Conservation (phyloP, 2,113 vertebrate species). For the Plecturocebus donacophilus region DNA sequence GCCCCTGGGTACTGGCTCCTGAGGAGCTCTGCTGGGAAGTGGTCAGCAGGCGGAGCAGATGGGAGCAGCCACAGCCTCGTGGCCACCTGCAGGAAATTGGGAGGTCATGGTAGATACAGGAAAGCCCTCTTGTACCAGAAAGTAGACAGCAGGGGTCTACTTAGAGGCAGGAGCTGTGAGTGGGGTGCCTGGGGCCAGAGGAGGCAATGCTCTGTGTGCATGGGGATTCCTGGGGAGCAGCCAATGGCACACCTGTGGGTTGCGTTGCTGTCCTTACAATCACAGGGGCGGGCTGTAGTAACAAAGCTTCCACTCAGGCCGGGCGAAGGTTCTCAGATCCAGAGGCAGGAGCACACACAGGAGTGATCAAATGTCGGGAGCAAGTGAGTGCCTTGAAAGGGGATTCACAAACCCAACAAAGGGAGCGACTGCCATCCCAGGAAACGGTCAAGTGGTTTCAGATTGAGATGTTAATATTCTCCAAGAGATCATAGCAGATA, state of each 20-base stretch:
- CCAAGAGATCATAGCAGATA: not conserved
- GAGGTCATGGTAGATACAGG: too few relatives aligned
- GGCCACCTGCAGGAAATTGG: not conserved
- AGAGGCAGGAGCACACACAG: not conserved
- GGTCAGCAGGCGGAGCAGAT: too few relatives aligned
- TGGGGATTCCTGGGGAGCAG: too few relatives aligned
- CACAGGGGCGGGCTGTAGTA: not conserved
- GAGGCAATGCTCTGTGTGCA: not conserved
- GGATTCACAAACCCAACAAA: not conserved
- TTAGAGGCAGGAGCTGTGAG: not conserved
- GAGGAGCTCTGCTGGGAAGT: not conserved
- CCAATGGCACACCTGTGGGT: not conserved
- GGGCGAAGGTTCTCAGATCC: not conserved
- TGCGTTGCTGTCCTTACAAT: accelerated
- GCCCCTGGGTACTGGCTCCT: accelerated
- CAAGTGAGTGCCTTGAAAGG: accelerated
- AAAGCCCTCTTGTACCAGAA: not conserved
- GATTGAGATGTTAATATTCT: not conserved
- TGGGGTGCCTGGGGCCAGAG: not conserved
- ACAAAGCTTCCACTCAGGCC: too few relatives aligned
- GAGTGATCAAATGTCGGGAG: not conserved
- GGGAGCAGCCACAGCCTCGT: too few relatives aligned
- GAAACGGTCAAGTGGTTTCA: not conserved
- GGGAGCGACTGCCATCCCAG: not conserved
- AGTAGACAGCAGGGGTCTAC: not conserved